Evolutionary conservation across 2,888 invertebrate species (phyloP).

Genomic region (Megastigmus dorsalis): DNA sequence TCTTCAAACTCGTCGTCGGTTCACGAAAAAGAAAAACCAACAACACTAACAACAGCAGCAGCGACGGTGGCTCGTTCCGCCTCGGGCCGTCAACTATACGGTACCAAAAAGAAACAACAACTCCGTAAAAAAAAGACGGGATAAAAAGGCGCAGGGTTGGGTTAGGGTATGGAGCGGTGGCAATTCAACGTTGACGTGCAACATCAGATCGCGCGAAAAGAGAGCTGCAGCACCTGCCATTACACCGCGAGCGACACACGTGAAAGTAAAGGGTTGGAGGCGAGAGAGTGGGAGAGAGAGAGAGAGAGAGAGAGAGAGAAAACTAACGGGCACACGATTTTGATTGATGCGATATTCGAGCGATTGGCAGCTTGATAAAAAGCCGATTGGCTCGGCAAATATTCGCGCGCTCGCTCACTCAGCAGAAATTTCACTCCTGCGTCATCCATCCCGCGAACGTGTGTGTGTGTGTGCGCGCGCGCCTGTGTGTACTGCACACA

Average conservation of each 20-base stretch:
- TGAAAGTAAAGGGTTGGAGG: too few relatives aligned
- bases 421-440: constrained; percentile 54
- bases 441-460: neutral
- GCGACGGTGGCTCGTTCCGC: neutral
- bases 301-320: too few relatives aligned
- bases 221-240: constrained; percentile 13
- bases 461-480: neutral
- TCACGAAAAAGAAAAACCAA: constrained; percentile 20
- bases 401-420: constrained; percentile 50
- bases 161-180: neutral
- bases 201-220: constrained; percentile 24
- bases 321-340: too few relatives aligned
- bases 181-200: constrained; percentile 13
- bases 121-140: too few relatives aligned
- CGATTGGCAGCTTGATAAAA: constrained; percentile 59
- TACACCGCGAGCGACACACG: neutral
- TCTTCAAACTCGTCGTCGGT: neutral
- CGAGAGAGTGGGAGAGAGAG: neutral
- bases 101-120: too few relatives aligned
- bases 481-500: too few relatives aligned
- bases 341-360: constrained; percentile 59
- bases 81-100: too few relatives aligned
- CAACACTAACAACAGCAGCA: too few relatives aligned
- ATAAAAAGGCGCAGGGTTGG: too few relatives aligned
- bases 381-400: constrained; percentile 58